Evolutionary conservation across 1,140 invertebrate genomes (phyloP), one percentile per base, ranked within the genome.

Genomic region (Calephelis nemesis): DNA sequence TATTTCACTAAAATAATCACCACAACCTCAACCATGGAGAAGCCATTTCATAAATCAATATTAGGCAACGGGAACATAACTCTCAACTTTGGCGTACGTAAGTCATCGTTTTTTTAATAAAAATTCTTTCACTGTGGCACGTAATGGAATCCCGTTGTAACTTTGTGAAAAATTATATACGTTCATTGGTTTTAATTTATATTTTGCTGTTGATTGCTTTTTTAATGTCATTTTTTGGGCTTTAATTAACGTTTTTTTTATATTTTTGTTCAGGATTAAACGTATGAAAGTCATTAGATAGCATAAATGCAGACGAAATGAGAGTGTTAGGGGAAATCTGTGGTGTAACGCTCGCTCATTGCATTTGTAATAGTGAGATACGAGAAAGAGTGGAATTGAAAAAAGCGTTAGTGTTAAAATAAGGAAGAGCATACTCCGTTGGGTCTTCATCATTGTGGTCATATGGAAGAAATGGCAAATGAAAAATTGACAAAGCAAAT

Each of bases 21-120:
- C 54, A 58, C 30, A 58, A 58, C 54, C 54, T 58, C 54, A 58
- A 19, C 11, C 54, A 54, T 10, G 52, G 52, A 30, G 54, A 30
- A 58, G 12, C 54, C 10, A 58, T 58, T 58, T 58, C 54, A 58
- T 58, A 58, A 58, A 58, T 58, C 54, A 58, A 58, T 58, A 39
- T 58, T 58, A 58, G 30, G 54, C 15, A 12, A 58, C 54, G 54
- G 11, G 58, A 12, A 60, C 58, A 60, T 60, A 60, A 60, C 58
- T 60, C 54, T 60, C 54, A n/a, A 60, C 11, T 60, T 60, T 40
- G 54, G 65, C 49, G 58, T 71, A 48, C 42, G 65, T 71, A 71
- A 71, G 69, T 71, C 69, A 71, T 71, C 66, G 1, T 49, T 71
- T 71, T 71, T 71, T 71, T 71, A 71, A 71, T 71, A 65, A 71